Percentiles rank a stretch among this genome's conserved stretches.
These are phyloP conservation scores for Narcine bancroftii DNA, from an alignment of 2,113 vertebrate genomes.

Conservation along the genomic window DNA sequence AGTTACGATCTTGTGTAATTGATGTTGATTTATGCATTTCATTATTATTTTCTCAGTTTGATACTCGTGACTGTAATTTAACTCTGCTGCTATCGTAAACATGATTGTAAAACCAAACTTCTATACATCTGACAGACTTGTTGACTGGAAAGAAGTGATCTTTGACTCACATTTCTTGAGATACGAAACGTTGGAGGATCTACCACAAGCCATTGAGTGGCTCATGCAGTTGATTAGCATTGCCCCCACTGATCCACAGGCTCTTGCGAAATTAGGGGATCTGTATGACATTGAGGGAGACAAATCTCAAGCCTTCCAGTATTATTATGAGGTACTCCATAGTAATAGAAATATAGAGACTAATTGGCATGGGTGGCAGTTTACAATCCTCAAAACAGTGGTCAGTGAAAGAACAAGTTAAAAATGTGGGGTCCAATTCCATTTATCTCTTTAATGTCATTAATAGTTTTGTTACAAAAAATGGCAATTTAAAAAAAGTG, in stretches of 20 bases:
- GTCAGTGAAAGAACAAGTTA: background rate
- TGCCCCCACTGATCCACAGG: constrained; percentile 76
- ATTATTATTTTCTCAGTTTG: background rate
- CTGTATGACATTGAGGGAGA: constrained; percentile 80
- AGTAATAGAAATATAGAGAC: background rate
- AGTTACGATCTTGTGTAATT: background rate
- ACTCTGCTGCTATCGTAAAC: background rate
- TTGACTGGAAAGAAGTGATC: constrained; percentile 6
- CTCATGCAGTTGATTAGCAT: constrained; percentile 82
- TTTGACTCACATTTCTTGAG: constrained; percentile 66
- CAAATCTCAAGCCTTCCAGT: constrained; percentile 89
- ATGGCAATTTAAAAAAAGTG: background rate
- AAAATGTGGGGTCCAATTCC: background rate
- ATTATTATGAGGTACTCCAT: constrained; percentile 76
- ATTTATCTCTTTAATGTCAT: background rate
- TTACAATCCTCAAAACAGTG: background rate
- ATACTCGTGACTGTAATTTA: background rate
- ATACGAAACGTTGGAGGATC: constrained; percentile 80
- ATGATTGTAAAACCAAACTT: background rate
- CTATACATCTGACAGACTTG: background rate
- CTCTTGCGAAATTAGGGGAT: constrained; percentile 79
- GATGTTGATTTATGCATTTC: background rate
- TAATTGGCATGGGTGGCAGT: background rate
- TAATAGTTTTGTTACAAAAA: background rate
- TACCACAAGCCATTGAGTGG: constrained; percentile 84